A percentile compares a stretch with the other conserved stretches of the same genome.
These are phyloP conservation scores for Heliconius charithonia DNA, from an alignment of 2,888 invertebrate species.

Conservation along the genomic window DNA sequence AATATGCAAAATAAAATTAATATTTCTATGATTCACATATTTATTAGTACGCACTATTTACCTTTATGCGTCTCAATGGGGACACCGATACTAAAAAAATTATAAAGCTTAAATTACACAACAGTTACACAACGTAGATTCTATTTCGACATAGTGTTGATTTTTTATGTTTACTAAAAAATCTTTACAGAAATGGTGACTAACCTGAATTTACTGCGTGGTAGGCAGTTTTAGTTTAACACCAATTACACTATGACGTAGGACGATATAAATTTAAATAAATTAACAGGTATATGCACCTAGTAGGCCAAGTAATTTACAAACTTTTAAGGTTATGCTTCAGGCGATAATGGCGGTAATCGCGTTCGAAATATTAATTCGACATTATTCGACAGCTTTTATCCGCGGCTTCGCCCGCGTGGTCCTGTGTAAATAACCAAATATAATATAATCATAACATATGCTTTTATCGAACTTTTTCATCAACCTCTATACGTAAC, in stretches of 20 bases:
- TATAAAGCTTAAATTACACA: background rate
- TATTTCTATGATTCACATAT: background rate
- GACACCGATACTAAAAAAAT: background rate
- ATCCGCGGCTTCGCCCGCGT: background rate
- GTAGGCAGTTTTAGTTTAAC: background rate
- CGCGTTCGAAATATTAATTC: background rate
- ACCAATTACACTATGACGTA: background rate
- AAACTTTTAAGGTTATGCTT: background rate
- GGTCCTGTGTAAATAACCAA: background rate
- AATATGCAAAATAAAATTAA: too few species aligned
- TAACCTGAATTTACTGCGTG: background rate
- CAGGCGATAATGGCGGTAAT: background rate
- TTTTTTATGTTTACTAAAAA: background rate
- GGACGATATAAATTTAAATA: background rate
- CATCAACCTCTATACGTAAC: too few species aligned
- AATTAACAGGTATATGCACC: background rate
- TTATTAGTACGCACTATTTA: background rate
- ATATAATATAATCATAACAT: too few species aligned
- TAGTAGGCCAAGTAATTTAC: background rate
- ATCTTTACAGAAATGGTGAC: background rate
- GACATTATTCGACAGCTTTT: background rate
- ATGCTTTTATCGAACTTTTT: too few species aligned
- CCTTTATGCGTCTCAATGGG: background rate
- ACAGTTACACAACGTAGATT: background rate
- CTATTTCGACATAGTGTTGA: background rate